Conservation (phyloP, 2,797 vertebrate genomes). For the Falco naumanni region DNA sequence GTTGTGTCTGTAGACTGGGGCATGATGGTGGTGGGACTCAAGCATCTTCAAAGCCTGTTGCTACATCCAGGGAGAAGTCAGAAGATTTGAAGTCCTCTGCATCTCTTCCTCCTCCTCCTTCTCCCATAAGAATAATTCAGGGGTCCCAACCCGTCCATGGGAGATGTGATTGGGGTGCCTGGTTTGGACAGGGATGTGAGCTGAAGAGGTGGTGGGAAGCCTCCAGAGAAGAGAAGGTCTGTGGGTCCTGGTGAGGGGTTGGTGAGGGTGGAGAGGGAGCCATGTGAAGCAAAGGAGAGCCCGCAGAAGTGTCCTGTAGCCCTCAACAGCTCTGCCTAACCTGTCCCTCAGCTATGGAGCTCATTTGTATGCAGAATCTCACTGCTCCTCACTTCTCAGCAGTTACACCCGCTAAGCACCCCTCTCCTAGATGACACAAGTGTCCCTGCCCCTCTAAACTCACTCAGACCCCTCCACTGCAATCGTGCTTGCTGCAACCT, state of each 20-base stretch:
- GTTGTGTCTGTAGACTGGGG: background rate
- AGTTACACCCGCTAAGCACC: background rate
- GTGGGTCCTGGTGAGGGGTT: background rate
- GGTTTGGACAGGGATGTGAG: background rate
- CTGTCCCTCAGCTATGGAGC: background rate
- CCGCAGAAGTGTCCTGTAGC: background rate
- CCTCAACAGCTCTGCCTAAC: background rate
- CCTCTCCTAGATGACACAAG: background rate
- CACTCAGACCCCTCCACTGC: background rate
- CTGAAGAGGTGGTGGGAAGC: background rate
- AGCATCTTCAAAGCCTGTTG: background rate
- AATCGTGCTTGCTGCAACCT: background rate
- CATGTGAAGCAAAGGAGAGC: fast-evolving
- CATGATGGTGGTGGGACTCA: background rate
- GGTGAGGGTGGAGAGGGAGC: background rate
- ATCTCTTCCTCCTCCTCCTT: background rate
- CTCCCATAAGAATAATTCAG: background rate
- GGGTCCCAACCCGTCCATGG: background rate
- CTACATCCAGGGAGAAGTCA: background rate
- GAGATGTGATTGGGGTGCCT: background rate
- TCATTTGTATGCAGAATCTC: background rate
- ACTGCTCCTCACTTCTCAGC: background rate
- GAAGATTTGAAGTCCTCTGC: background rate
- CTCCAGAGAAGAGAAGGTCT: background rate
- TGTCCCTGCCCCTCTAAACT: background rate